Evolutionary conservation across 2,888 invertebrate species (phyloP).

Genomic region (Leptinotarsa rubiginosa): DNA sequence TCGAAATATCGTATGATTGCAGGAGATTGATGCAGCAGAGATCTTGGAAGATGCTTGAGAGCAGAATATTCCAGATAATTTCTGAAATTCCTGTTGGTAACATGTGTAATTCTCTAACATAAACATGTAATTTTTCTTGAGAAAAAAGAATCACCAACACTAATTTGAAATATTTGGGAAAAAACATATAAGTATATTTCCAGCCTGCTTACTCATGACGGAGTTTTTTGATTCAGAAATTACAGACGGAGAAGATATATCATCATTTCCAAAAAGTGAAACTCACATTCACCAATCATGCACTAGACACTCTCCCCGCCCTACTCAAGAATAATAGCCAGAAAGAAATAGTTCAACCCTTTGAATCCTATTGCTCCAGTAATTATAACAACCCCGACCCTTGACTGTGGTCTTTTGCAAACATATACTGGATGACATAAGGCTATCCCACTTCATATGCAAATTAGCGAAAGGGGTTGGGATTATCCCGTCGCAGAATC

Average conservation of each 20-base stretch:
- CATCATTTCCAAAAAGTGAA: too few relatives aligned
- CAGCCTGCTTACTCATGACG: too few relatives aligned
- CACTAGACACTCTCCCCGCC: constrained; percentile 21
- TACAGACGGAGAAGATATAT: too few relatives aligned
- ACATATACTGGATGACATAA: neutral
- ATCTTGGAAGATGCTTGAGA: neutral
- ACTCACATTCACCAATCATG: constrained; percentile 28
- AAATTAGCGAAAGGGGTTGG: constrained; percentile 37
- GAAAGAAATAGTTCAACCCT: constrained; percentile 39
- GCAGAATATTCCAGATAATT: too few relatives aligned
- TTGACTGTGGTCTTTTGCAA: constrained; percentile 27
- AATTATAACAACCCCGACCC: constrained; percentile 22
- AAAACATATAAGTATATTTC: too few relatives aligned
- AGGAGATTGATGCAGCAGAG: neutral
- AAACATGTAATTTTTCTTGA: too few relatives aligned
- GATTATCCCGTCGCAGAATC: constrained; percentile 26
- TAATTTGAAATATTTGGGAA: too few relatives aligned
- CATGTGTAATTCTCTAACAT: too few relatives aligned
- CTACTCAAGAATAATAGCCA: constrained; percentile 7
- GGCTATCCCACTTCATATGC: constrained; percentile 34
- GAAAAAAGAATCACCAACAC: too few relatives aligned
- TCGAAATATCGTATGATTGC: too few relatives aligned
- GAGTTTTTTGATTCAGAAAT: too few relatives aligned
- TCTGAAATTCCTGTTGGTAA: too few relatives aligned
- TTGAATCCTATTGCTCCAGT: constrained; percentile 43